These are phyloP conservation scores for Psilopogon haemacephalus DNA, from an alignment of 2,113 vertebrate genomes.

Conservation along the genomic window DNA sequence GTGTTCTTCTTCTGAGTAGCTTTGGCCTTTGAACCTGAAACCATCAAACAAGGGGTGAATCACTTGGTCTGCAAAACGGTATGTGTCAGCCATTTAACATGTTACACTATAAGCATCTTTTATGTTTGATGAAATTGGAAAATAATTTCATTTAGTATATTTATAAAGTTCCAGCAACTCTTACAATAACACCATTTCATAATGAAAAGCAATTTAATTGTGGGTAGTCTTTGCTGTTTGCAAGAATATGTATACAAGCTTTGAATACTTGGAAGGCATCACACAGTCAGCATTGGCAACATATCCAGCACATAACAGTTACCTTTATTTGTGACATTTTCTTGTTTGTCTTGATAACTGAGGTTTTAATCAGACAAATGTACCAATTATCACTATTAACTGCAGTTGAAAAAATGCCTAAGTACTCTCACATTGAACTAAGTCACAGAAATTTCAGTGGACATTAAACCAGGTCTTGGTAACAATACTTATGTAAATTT, in stretches of 20 bases:
- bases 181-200: neutral
- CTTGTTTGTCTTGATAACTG: neutral
- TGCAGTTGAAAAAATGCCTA: neutral
- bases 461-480: neutral
- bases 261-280: neutral
- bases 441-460: neutral
- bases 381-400: neutral
- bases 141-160: neutral
- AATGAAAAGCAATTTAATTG: neutral
- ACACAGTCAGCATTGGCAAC: neutral
- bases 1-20: neutral
- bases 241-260: neutral
- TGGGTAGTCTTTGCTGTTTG: neutral
- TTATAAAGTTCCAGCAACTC: neutral
- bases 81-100: neutral
- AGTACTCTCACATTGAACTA: neutral
- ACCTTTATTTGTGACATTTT: neutral
- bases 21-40: neutral
- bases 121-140: neutral
- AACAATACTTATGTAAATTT: neutral
- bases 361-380: neutral
- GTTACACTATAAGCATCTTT: neutral
- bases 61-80: rapidly evolving
- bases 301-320: neutral
- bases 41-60: neutral